Evolutionary conservation across 2,113 vertebrate species (phyloP).

Genomic region (Hyaena hyaena): DNA sequence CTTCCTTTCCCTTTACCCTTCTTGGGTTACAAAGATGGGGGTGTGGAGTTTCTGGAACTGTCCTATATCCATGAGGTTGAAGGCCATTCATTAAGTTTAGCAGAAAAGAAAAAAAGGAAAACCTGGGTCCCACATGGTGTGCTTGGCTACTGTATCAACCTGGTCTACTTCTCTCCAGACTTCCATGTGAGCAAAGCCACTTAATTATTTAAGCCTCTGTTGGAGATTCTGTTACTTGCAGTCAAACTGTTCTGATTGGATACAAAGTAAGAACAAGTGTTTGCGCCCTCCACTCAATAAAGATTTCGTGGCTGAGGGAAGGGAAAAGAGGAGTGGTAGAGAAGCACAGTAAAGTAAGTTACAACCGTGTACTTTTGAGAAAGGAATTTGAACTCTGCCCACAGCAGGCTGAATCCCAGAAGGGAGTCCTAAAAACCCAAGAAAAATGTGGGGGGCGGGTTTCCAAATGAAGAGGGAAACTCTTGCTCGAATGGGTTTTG

Average conservation of each 20-base stretch:
- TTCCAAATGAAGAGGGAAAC: background rate
- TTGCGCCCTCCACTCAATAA: background rate
- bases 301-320: background rate
- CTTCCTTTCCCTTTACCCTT: background rate
- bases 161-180: background rate
- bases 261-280: background rate
- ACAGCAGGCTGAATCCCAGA: background rate
- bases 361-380: background rate
- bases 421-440: background rate
- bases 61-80: background rate
- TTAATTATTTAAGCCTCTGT: background rate
- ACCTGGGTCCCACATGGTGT: background rate
- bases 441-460: background rate
- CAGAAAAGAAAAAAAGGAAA: background rate
- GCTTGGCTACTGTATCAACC: background rate
- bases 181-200: background rate
- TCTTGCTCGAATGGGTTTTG: background rate
- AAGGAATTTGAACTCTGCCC: background rate
- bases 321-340: background rate
- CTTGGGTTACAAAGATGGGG: background rate
- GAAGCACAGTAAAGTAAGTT: background rate
- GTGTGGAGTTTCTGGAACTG: background rate
- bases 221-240: background rate
- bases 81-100: background rate
- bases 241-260: background rate